Conservation (phyloP, 2,113 vertebrate species). For the Columba janthina region DNA sequence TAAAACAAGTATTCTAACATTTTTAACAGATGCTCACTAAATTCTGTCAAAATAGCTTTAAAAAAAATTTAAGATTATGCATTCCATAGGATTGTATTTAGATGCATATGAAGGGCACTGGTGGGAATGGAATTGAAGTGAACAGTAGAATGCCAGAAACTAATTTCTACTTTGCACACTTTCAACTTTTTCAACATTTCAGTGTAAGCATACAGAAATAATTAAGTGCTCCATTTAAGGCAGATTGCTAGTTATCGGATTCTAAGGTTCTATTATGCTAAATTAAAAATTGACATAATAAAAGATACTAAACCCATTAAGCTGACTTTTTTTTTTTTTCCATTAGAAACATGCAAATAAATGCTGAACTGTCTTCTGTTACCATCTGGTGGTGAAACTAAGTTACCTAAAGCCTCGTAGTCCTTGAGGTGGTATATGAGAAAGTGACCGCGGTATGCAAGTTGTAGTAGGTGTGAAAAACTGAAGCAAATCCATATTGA, state of each 20-base stretch:
- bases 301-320: background rate
- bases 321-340: background rate
- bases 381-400: slow-evolving; percentile 43
- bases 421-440: background rate
- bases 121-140: background rate
- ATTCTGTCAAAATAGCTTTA: background rate
- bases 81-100: background rate
- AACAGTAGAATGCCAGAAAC: background rate
- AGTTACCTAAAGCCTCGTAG: background rate
- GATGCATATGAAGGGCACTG: background rate
- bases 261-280: background rate
- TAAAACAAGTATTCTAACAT: background rate
- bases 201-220: background rate
- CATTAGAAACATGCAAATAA: background rate
- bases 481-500: background rate
- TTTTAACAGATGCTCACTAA: background rate
- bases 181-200: background rate
- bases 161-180: background rate
- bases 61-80: background rate
- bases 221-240: background rate
- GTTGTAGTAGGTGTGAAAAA: background rate
- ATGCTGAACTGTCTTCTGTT: slow-evolving; percentile 10
- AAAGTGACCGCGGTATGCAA: background rate
- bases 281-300: background rate
- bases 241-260: background rate